These are phyloP conservation scores for Heterodera schachtii DNA, from an alignment of 1,140 invertebrate species.

Conservation along the genomic window DNA sequence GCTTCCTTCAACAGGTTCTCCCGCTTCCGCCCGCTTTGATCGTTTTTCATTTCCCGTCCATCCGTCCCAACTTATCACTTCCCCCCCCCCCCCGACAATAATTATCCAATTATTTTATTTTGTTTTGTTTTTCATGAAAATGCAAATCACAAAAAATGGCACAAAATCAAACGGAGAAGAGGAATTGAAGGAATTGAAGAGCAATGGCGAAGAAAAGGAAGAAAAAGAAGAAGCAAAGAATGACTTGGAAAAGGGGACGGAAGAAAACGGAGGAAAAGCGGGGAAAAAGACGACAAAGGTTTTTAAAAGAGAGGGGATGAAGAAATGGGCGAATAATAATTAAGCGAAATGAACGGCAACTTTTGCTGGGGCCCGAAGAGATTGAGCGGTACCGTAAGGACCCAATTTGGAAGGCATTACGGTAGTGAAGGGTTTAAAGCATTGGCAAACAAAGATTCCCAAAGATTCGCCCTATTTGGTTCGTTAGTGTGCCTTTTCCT, in stretches of 20 bases:
- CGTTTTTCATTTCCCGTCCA: too few relatives aligned
- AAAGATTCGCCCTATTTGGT: slow-evolving; percentile 22
- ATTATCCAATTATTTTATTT: background rate
- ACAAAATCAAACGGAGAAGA: background rate
- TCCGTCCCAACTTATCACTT: too few relatives aligned
- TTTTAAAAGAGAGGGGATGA: background rate
- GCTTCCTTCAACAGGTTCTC: background rate
- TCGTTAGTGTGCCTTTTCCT: slow-evolving; percentile 8
- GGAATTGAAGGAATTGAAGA: background rate
- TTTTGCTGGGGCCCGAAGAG: slow-evolving; percentile 15
- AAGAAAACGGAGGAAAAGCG: background rate
- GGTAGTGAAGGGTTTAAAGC: slow-evolving; percentile 5
- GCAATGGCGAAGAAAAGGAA: background rate
- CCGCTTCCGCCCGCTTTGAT: background rate
- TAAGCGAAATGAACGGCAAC: background rate
- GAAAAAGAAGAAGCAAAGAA: background rate
- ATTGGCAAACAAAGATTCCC: background rate
- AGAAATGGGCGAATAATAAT: background rate
- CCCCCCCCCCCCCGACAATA: background rate
- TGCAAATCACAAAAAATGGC: background rate
- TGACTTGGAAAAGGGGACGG: background rate
- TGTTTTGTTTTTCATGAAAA: background rate
- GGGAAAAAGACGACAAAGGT: background rate
- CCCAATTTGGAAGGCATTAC: slow-evolving; percentile 2
- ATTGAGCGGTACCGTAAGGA: slow-evolving; percentile 8